phyloP scores from a whole-genome alignment of 2,113 vertebrate genomes.

The Poeciliopsis occidentalis region DNA sequence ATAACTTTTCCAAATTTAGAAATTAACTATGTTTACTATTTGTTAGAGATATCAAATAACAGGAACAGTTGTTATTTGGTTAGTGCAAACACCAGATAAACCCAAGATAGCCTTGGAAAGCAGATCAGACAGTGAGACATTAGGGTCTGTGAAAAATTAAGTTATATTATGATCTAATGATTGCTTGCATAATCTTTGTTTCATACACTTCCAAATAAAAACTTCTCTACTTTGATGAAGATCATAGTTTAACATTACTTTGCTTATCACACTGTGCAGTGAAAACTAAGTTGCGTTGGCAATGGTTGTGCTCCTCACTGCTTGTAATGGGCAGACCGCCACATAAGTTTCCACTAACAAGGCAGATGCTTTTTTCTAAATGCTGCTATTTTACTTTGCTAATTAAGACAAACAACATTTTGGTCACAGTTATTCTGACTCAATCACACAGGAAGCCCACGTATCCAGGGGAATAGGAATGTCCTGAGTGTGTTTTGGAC shows the following conservation, averaged over 20 bases:
- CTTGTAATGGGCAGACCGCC: conserved; percentile 41
- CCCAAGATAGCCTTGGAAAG: not conserved
- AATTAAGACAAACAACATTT: conserved; percentile 74
- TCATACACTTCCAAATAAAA: not conserved
- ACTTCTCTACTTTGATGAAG: not conserved
- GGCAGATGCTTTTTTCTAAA: conserved; percentile 19
- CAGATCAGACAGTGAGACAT: not conserved
- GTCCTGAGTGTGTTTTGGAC: conserved; percentile 28
- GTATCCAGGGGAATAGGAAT: conserved; percentile 46
- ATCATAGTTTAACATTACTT: conserved; percentile 41
- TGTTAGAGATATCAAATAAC: too few species aligned
- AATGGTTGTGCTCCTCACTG: conserved; percentile 39
- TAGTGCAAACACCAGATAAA: not conserved
- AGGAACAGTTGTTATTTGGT: not conserved
- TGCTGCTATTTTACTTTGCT: conserved; percentile 67
- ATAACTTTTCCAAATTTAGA: too few species aligned
- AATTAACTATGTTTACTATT: too few species aligned
- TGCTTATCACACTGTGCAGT: conserved; percentile 44
- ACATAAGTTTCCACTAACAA: conserved; percentile 53
- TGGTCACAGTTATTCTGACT: conserved; percentile 71
- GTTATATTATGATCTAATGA: too few species aligned
- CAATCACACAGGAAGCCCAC: conserved; percentile 60
- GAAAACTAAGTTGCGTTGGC: conserved; percentile 40
- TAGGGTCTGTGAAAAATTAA: not conserved
- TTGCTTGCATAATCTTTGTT: not conserved